Evolutionary conservation across 1,140 invertebrate genomes (phyloP), one percentile per base, ranked within the genome.

Genomic region (Tetragnatha versicolor): DNA sequence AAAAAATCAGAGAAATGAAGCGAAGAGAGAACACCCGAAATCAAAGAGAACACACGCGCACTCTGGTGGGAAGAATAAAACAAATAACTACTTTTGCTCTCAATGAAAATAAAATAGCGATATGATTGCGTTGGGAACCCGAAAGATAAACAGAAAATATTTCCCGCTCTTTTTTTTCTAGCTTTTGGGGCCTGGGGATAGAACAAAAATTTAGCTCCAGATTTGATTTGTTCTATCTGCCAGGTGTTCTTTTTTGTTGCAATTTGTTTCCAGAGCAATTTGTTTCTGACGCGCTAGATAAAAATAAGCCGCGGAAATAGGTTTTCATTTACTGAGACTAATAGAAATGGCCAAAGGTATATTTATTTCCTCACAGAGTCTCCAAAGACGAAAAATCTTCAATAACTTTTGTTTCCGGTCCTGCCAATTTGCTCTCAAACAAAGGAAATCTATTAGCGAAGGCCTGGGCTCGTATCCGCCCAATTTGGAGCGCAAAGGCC

Each of bases 71-170:
- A n/a, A n/a, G 17, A 66, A 66, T 25, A 47, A 53, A 35, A 51
- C 14, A 69, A 51, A 22, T 37, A 69, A 69, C 31, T 69, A 37
- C 5, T 37, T 35, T 53, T 69, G 66, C 35, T 20, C 22, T 69
- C 66, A 53, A 69, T 69, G 47, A 37, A 69, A 69, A 69, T 35
- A 69, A 69, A 69, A 55, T 53, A 31, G 49, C 33, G 47, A 69
- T 69, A 69, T 69, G 65, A 69, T 69, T 69, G 31, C 66, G 22
- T 25, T 25, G 29, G 33, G 20, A 69, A 9, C 6, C 10, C 9
- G n/a, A 58, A 29, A 53, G 33, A 53, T 35, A 53, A 69, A 39
- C 47, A 53, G 29, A 69, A 49, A 51, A 35, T 69, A 51, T 53
- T 25, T 69, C 9, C 9, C 3, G 2, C 37, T 25, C 25, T 10